Percentiles rank a stretch among this genome's conserved stretches.
These are phyloP conservation scores for Acrocephalus scirpaceus DNA, from an alignment of 2,797 vertebrate species.

Conservation along the genomic window DNA sequence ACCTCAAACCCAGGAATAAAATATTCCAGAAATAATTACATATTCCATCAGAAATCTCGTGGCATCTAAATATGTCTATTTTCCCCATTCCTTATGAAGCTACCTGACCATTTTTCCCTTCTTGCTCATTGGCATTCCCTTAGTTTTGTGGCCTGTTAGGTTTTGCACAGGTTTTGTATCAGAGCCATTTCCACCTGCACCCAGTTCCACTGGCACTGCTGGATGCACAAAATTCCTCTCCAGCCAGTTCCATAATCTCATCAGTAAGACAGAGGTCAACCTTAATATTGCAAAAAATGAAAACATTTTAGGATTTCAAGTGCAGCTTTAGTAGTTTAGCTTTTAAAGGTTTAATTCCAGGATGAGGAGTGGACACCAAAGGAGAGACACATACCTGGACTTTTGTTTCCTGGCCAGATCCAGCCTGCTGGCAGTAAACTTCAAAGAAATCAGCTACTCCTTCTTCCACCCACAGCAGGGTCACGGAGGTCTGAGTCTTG, in stretches of 20 bases:
- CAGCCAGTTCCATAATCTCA: not conserved
- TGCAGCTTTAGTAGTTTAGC: not conserved
- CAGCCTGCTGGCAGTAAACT: constrained; percentile 83
- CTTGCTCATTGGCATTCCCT: not conserved
- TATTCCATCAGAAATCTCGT: not conserved
- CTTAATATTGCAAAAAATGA: not conserved
- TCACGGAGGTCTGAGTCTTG: constrained; percentile 89
- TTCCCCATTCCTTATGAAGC: not conserved
- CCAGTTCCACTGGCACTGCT: not conserved
- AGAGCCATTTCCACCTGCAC: not conserved
- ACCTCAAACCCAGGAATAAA: not conserved
- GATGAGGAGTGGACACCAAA: not conserved
- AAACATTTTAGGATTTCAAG: not conserved
- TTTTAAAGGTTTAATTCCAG: not conserved
- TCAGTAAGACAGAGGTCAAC: not conserved
- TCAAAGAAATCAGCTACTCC: constrained; percentile 93
- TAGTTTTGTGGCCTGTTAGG: not conserved
- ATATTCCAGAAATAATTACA: not conserved
- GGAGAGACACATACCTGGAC: constrained; percentile 65
- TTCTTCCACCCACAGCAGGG: constrained; percentile 93
- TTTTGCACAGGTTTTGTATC: not conserved
- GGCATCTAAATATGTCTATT: not conserved
- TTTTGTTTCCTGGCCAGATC: constrained; percentile 59
- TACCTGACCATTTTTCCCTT: not conserved
- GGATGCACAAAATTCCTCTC: not conserved